phyloP scores from a whole-genome alignment of 1,140 invertebrate genomes.

The Fopius arisanus region DNA sequence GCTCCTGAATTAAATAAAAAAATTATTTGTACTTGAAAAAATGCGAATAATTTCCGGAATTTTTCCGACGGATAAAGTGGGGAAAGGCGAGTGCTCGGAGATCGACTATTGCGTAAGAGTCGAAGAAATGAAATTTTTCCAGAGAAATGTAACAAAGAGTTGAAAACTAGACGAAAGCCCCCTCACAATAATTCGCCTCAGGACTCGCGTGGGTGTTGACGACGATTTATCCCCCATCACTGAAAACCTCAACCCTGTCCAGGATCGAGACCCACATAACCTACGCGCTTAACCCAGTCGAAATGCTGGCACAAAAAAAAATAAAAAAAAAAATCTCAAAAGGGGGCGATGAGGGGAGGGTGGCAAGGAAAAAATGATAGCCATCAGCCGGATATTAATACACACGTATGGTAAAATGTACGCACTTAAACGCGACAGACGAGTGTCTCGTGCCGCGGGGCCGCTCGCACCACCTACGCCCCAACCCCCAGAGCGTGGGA shows the following conservation, averaged over 20 bases:
- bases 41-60: too few relatives aligned
- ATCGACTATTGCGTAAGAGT: too few relatives aligned
- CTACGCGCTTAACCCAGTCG: neutral
- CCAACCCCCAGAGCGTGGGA: constrained; percentile 7
- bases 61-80: too few relatives aligned
- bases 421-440: constrained; percentile 2
- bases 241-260: constrained; percentile 1
- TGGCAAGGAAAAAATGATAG: neutral
- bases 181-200: neutral
- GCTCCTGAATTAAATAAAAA: too few relatives aligned
- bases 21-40: too few relatives aligned
- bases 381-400: constrained; percentile 3
- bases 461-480: neutral
- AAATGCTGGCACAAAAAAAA: neutral
- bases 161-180: neutral
- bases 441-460: constrained; percentile 7
- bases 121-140: too few relatives aligned
- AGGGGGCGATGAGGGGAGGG: too few relatives aligned
- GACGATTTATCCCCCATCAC: neutral
- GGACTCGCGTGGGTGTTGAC: neutral
- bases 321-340: neutral
- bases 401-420: constrained; percentile 4
- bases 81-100: too few relatives aligned
- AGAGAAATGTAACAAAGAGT: too few relatives aligned
- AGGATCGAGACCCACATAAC: neutral